Evolutionary conservation across 1,140 invertebrate genomes (phyloP).

Genomic region (Drosophila quadrilineata): DNA sequence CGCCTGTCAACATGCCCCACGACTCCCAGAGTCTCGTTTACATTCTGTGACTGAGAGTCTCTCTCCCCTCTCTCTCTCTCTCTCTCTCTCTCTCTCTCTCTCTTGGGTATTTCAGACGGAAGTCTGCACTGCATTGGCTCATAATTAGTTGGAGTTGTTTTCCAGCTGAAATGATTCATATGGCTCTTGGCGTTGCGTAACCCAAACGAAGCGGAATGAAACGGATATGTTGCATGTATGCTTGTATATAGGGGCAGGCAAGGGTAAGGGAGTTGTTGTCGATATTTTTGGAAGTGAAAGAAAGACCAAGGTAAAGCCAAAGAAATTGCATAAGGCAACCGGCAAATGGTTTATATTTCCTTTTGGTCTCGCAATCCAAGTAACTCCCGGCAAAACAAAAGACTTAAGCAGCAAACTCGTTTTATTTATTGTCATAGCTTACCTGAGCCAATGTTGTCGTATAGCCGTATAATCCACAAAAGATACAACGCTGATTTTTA

Average conservation of each 20-base stretch:
- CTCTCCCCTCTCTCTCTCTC: too few relatives aligned
- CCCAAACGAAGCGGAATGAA: slow-evolving; percentile 5
- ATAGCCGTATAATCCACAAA: too few relatives aligned
- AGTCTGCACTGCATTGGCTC: slow-evolving; percentile 58
- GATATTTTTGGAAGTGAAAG: slow-evolving; percentile 25
- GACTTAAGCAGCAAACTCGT: slow-evolving; percentile 53
- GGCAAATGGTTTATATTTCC: not conserved
- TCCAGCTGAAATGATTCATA: slow-evolving; percentile 63
- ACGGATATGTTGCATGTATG: slow-evolving; percentile 21
- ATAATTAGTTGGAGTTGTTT: slow-evolving; percentile 58
- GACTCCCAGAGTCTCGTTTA: slow-evolving; percentile 26
- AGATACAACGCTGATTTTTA: slow-evolving; percentile 29
- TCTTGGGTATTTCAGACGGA: slow-evolving; percentile 48
- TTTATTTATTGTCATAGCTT: slow-evolving; percentile 20
- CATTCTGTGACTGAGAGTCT: slow-evolving; percentile 33
- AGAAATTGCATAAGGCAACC: slow-evolving; percentile 32
- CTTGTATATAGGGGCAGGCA: not conserved
- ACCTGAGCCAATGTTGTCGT: too few relatives aligned
- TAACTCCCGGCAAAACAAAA: slow-evolving; percentile 24
- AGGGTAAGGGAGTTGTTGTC: slow-evolving; percentile 11
- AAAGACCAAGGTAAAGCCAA: not conserved
- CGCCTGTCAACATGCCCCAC: slow-evolving; percentile 43
- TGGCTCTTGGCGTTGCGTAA: slow-evolving; percentile 58
- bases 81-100: too few relatives aligned
- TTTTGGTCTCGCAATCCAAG: not conserved